Percentiles rank a stretch among this genome's conserved stretches.
phyloP scores from a whole-genome alignment of 2,888 invertebrate species.

The Drymonia ruficornis region DNA sequence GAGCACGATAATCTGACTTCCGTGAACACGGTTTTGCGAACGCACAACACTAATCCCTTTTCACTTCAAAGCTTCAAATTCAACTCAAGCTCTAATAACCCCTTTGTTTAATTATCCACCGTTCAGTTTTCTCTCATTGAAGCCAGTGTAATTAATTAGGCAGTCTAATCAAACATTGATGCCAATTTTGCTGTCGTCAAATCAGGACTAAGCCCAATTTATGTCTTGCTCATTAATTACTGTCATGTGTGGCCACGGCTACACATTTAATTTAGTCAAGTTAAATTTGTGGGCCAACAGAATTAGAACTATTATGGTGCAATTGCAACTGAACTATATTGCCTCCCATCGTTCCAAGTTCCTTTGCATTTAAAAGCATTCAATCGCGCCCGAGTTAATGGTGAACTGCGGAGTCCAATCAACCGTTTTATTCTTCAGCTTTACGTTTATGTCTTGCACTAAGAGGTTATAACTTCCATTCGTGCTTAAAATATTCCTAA shows the following conservation, averaged over 20 bases:
- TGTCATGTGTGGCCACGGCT: too few species aligned
- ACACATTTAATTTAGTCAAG: too few species aligned
- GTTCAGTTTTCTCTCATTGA: neutral
- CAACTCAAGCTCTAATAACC: neutral
- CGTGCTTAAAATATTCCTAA: neutral
- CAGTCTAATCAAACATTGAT: neutral
- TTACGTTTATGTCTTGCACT: neutral
- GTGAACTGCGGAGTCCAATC: constrained; percentile 23
- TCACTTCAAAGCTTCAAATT: neutral
- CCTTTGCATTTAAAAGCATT: constrained; percentile 8
- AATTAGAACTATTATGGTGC: too few species aligned
- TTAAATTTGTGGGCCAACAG: too few species aligned
- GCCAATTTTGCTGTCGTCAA: too few species aligned
- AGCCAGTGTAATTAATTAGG: neutral
- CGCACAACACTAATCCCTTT: neutral
- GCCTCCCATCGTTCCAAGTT: neutral
- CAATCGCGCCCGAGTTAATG: constrained; percentile 13
- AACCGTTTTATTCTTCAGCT: constrained; percentile 27
- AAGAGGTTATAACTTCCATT: neutral
- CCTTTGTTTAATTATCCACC: neutral
- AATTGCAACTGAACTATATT: constrained; percentile 1
- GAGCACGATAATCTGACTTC: constrained; percentile 18
- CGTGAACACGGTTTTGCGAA: constrained; percentile 6
- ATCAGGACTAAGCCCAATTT: too few species aligned
- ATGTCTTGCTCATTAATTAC: too few species aligned